Conservation (phyloP, 2,113 vertebrate genomes). For the Rhinoderma darwinii region DNA sequence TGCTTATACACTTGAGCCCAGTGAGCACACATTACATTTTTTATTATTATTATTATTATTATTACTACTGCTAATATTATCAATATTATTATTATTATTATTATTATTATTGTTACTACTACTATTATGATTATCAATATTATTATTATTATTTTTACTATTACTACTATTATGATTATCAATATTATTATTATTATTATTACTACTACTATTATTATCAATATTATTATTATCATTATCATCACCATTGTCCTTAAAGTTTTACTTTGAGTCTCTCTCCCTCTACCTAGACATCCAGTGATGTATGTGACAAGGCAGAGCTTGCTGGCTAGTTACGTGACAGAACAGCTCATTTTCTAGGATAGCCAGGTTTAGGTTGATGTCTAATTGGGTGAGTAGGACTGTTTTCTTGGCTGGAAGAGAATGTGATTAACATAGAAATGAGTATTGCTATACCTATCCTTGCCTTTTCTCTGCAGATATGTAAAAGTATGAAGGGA, state of each 20-base stretch:
- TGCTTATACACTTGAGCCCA: no score
- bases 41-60: no score
- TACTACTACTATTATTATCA: no score
- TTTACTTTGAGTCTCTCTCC: not conserved
- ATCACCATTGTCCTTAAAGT: not conserved
- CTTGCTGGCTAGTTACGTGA: conserved; percentile 36
- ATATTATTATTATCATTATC: not conserved
- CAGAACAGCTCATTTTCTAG: conserved; percentile 49
- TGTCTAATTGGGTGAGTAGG: conserved; percentile 55
- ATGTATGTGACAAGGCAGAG: conserved; percentile 43
- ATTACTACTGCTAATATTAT: no score
- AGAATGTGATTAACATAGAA: conserved; percentile 53
- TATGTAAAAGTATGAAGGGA: not conserved
- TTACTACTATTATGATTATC: no score
- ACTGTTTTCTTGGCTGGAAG: conserved; percentile 50
- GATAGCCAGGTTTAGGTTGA: conserved; percentile 51
- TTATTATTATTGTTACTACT: no score
- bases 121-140: no score
- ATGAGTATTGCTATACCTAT: conserved; percentile 29
- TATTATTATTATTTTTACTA: no score
- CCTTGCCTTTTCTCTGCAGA: conserved; percentile 1
- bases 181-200: no score
- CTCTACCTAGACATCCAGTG: conserved; percentile 6
- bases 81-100: no score
- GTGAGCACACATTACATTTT: no score